Evolutionary conservation across 64 coral and sea anemone genomes (phyloP).

Genomic region (Montipora cactus): DNA sequence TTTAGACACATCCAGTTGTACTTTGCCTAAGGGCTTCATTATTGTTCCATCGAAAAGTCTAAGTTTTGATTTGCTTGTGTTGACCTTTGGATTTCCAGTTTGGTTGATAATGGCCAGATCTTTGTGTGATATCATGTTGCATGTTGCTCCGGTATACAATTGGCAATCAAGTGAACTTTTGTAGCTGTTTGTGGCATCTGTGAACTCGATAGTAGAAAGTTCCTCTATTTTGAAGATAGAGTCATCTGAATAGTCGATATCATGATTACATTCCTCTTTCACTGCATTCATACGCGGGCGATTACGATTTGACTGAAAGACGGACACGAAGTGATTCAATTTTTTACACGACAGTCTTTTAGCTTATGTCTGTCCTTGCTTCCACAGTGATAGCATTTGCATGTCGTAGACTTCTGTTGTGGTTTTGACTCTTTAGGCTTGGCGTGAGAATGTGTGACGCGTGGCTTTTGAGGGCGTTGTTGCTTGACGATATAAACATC

Average conservation of each 20-base stretch:
- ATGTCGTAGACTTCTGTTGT: background rate
- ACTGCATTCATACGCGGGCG: background rate
- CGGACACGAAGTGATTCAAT: background rate
- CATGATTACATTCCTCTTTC: background rate
- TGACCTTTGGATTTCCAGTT: background rate
- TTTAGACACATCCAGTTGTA: background rate
- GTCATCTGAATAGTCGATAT: background rate
- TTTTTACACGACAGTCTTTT: background rate
- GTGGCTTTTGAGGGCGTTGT: too few relatives aligned
- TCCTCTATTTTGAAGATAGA: too few relatives aligned
- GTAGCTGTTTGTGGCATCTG: too few relatives aligned
- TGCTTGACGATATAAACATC: too few relatives aligned
- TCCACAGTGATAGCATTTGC: background rate
- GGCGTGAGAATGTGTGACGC: too few relatives aligned
- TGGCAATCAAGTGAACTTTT: too few relatives aligned
- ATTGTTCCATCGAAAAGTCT: too few relatives aligned
- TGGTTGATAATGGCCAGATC: conserved; percentile 36
- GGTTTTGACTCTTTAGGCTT: background rate
- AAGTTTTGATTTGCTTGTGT: too few relatives aligned
- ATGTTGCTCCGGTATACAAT: background rate
- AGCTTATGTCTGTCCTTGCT: background rate
- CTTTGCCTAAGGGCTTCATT: background rate
- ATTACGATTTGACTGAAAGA: background rate
- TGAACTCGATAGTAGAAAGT: too few relatives aligned
- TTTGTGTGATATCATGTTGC: background rate